Base-by-base conservation (phyloP, 92 coral and sea anemone genomes). In the Actinostola sp. region DNA sequence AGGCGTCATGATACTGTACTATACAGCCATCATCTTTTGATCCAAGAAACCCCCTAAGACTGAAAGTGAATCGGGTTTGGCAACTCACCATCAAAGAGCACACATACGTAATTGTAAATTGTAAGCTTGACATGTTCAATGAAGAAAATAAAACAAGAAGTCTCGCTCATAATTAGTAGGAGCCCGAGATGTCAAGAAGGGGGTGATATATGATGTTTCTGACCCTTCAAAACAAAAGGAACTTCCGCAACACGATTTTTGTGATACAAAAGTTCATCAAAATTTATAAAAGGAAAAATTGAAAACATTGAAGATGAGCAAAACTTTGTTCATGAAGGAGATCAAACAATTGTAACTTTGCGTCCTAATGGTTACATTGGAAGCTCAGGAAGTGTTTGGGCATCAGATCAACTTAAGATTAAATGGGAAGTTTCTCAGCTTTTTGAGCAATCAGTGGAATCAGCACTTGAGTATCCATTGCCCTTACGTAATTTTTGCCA, bases 321-420 rank as follows among this genome's bases (percentile, higher is more conserved):
- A 50, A 64, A 63, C 43, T 68, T 76, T n/a, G 60, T 71, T 8
- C 69, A 75, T 56, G 73, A 75, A 34, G 36, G 20, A 13, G 88
- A 82, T 50, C 82, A 76, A 32, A 75, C 88, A 23, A 29, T 68
- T 31, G 83, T 83, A 16, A 84, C 84, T 27, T 58, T 63, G 16
- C 55, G 81, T 19, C 84, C 80, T 36, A 84, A 84, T 29, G 23
- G 66, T 62, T 72, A 66, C 72, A 67, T 78, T 12, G 85, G 89
- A 0, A 79, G 89, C 62, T 85, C 82, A 9, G 89, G 89, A 17
- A 85, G 89, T 38, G 62, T 85, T 7, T 78, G 89, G 82, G 85
- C 89, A 33, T 83, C 83, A 43, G 89, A 84, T 13, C 71, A 77
- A 48, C 63, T 84, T 72, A 9, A 60, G 24, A 23, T 78, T 21